These are phyloP conservation scores for Papilio polyxenes DNA, from an alignment of 1,140 invertebrate genomes.

Conservation along the genomic window DNA sequence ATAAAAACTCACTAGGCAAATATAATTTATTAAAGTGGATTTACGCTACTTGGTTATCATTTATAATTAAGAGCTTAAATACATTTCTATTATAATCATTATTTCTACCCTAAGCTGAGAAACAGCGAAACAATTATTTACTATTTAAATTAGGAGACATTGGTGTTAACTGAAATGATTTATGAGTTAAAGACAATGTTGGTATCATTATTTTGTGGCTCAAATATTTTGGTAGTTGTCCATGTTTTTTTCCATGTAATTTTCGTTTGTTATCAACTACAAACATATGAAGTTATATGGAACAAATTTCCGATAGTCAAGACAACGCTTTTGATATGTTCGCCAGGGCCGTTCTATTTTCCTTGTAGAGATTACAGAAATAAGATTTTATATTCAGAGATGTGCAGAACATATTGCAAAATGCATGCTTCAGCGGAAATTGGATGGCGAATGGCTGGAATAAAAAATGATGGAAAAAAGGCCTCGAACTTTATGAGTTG, in stretches of 20 bases:
- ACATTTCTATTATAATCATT: neutral
- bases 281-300: neutral
- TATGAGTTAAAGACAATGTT: neutral
- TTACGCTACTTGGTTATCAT: neutral
- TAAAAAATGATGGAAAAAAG: slow-evolving; percentile 34
- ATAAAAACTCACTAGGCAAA: neutral
- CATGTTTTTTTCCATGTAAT: neutral
- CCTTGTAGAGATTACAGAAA: slow-evolving; percentile 41
- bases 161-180: neutral
- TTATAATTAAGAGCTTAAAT: neutral
- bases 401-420: slow-evolving; percentile 54
- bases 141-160: neutral
- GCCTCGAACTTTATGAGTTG: neutral
- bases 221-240: too few species aligned
- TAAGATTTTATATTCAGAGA: slow-evolving; percentile 52
- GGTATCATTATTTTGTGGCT: neutral
- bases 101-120: neutral
- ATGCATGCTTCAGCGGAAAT: slow-evolving; percentile 52
- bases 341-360: slow-evolving; percentile 40
- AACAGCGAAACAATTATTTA: neutral
- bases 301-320: slow-evolving; percentile 10
- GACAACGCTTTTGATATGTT: slow-evolving; percentile 42
- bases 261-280: neutral
- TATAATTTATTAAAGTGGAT: neutral
- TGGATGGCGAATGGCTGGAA: slow-evolving; percentile 43